phyloP scores from a whole-genome alignment of 2,888 invertebrate genomes.

The Meteorus colon region DNA sequence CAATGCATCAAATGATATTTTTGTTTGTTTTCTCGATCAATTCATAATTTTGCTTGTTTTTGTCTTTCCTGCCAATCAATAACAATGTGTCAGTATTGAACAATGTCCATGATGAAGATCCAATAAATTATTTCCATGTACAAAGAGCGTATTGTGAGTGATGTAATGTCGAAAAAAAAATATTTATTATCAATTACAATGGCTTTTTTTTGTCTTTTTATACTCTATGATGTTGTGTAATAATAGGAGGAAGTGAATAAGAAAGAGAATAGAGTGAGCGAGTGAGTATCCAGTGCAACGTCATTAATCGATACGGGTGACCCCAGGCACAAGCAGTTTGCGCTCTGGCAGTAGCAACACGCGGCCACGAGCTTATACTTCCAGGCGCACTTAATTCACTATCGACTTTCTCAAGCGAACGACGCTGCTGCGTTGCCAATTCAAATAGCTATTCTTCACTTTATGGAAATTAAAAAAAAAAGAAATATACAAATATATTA shows the following conservation, averaged over 20 bases:
- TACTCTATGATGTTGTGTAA: constrained; percentile 15
- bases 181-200: background rate
- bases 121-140: background rate
- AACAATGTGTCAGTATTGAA: background rate
- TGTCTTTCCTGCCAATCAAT: background rate
- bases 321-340: constrained; percentile 31
- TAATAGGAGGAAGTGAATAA: constrained; percentile 1
- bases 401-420: constrained; percentile 52
- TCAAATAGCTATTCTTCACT: background rate
- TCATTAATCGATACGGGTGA: constrained; percentile 39
- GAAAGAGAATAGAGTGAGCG: constrained; percentile 8
- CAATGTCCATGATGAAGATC: background rate
- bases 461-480: background rate
- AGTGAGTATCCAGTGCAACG: constrained; percentile 47
- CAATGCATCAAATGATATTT: background rate
- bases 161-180: background rate
- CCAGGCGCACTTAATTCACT: constrained; percentile 56
- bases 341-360: constrained; percentile 42
- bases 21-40: background rate
- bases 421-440: constrained; percentile 47
- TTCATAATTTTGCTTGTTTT: background rate
- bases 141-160: background rate
- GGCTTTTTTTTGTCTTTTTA: background rate
- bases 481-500: background rate
- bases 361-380: constrained; percentile 43